These are phyloP conservation scores for Nemurella pictetii DNA, from an alignment of 2,888 invertebrate species.

Conservation along the genomic window DNA sequence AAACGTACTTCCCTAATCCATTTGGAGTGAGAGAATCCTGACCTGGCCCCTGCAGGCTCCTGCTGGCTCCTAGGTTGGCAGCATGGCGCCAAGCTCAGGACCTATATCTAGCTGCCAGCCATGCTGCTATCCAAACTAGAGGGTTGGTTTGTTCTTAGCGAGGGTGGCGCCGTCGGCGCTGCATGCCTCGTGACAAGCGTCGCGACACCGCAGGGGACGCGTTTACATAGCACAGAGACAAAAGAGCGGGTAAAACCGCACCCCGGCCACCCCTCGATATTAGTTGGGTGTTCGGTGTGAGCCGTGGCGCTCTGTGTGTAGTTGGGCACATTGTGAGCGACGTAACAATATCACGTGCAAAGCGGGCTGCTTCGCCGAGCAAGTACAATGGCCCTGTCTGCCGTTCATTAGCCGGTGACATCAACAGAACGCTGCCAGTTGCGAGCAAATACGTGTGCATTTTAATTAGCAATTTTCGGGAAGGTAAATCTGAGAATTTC, in stretches of 20 bases:
- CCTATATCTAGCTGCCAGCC: too few species aligned
- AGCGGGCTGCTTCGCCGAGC: neutral
- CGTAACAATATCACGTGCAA: slow-evolving; percentile 3
- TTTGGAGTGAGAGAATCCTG: too few species aligned
- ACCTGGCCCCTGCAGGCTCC: too few species aligned
- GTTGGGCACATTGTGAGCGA: neutral
- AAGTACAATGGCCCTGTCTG: neutral
- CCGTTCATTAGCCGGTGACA: neutral
- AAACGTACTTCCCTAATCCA: too few species aligned
- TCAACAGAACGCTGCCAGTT: neutral
- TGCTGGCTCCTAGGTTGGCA: too few species aligned
- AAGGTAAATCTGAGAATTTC: neutral
- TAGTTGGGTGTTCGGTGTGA: too few species aligned
- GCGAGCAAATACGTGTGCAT: neutral
- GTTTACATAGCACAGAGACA: slow-evolving; percentile 6
- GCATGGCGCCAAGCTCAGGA: too few species aligned
- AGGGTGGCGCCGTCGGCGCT: too few species aligned
- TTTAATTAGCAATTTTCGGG: neutral
- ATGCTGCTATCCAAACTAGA: too few species aligned
- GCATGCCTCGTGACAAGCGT: neutral
- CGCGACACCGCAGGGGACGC: slow-evolving; percentile 4
- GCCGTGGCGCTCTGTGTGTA: neutral
- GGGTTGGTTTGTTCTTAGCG: too few species aligned
- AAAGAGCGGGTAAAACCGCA: neutral
- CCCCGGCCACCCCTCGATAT: slow-evolving; percentile 4